Evolutionary conservation across 2,888 invertebrate genomes (phyloP), one percentile per base, ranked within the genome.

Genomic region (Actias luna): DNA sequence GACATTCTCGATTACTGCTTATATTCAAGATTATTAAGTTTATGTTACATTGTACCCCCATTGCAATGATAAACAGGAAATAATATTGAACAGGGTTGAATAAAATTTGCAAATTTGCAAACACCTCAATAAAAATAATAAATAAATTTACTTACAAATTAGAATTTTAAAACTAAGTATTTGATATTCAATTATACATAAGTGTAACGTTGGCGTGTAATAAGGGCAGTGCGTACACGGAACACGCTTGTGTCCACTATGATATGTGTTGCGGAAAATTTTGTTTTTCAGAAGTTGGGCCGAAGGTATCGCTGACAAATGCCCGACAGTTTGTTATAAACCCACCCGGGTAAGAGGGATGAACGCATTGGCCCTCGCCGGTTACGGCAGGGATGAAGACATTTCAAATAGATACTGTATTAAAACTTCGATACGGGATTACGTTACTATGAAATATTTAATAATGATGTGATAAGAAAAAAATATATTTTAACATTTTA

Each of bases 241-340:
- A 64, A 67, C 64, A 62, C 68, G 74, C 83, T 84, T 83, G 77
- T 78, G 82, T 83, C 83, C 79, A 79, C 87, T 89, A 87, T 89
- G 91, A 90, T 89, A 89, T 89, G 89, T 92, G 91, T 89, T 85
- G 92, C 90, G 90, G 88, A 87, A 92, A 92, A 92, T 92, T 89
- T 87, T 91, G 91, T 91, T 92, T 90, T 90, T 89, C 85, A 87
- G 84, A 82, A 80, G 82, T 82, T 79, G 78, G 70, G 60, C 70
- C 78, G 77, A 82, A 86, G 83, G 87, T 83, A 83, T 75, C 82
- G 84, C 84, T 87, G 91, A 91, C 91, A 89, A 90, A 90, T 90
- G 86, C 76, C 75, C 77, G 79, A 77, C 86, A 80, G 82, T 88
- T 83, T 87, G 84, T 86, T 85, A 84, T 81, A 75, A 74, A 71